Evolutionary conservation across 2,113 vertebrate species (phyloP).

Genomic region (Lampris incognitus): DNA sequence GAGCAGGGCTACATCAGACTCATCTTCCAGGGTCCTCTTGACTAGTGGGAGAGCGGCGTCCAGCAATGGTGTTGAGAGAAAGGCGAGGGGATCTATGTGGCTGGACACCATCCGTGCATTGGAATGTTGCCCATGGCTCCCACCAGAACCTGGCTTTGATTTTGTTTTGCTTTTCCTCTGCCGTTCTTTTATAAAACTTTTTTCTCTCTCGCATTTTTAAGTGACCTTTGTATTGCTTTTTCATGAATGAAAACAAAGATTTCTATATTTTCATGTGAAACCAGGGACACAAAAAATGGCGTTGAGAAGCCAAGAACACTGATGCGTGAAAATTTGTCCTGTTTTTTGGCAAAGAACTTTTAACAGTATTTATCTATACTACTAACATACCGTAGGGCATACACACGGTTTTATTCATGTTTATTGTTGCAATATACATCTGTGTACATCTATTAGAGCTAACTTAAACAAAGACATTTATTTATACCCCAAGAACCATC

Average conservation of each 20-base stretch:
- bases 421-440: conserved; percentile 74
- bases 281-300: conserved; percentile 67
- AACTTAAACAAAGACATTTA: conserved; percentile 78
- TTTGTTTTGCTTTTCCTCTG: conserved; percentile 43
- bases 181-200: conserved; percentile 76
- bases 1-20: conserved; percentile 97
- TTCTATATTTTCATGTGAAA: conserved; percentile 84
- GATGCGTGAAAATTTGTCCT: conserved; percentile 62
- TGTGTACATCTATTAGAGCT: conserved; percentile 70
- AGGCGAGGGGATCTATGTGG: neutral
- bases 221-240: conserved; percentile 85
- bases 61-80: conserved; percentile 21
- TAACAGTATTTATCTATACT: conserved; percentile 73
- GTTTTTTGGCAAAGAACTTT: conserved; percentile 64
- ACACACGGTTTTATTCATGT: conserved; percentile 51
- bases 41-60: conserved; percentile 81
- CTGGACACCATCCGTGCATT: neutral
- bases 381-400: conserved; percentile 43
- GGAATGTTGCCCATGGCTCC: conserved; percentile 12
- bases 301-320: conserved; percentile 60
- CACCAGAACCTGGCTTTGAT: conserved; percentile 15
- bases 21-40: conserved; percentile 98
- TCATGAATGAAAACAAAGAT: conserved; percentile 77
- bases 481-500: conserved; percentile 70
- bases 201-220: conserved; percentile 78